Base-by-base conservation (phyloP, 2,113 vertebrate species). In the Dryoscopus gambensis region DNA sequence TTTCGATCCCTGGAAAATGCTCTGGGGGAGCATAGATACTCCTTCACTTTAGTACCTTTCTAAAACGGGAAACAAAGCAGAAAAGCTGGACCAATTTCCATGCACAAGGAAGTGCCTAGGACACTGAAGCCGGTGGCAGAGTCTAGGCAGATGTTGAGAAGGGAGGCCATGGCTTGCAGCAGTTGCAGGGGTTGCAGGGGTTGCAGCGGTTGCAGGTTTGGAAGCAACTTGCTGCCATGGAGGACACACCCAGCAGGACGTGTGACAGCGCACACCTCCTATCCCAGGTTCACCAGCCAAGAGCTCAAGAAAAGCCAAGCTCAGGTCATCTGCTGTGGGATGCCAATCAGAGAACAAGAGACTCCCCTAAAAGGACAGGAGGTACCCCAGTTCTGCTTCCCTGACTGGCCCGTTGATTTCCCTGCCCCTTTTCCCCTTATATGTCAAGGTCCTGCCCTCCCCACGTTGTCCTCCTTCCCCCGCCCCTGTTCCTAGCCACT, bases 241-340 rank as follows among this genome's bases (percentile, higher is more conserved):
- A 47, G 25, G 17, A 65, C 56, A 16, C 56, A 59, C 6, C 10
- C 2, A 1, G 11, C 37, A 67, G 31, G 15, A 17, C 0, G 0
- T 76, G 39, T 5, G 15, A 14, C 84, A 86, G 19, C 55, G 81
- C 1, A 1, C 30, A 37, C 10, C 25, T 55, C n/a, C 47, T 39
- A 30, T 56, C 47, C 23, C 7, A 2, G 10, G 39, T 6, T 91
- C 27, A 47, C 25, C 23, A 67, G 14, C 23, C 55, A 57, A 65
- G 20, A 74, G 30, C 37, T 63, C 33, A 33, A 42, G 59, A 59
- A 90, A 75, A 88, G 28, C 24, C n/a, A 67, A 55, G 37, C 31
- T 67, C 40, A 12, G 8, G 20, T 74, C 35, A 52, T 12, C 39
- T 50, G 50, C 46, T 87, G 31, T n/a, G n/a, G n/a, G n/a, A n/a